Evolutionary conservation across 2,888 invertebrate species (phyloP).

Genomic region (Lasioglossum malachurum): DNA sequence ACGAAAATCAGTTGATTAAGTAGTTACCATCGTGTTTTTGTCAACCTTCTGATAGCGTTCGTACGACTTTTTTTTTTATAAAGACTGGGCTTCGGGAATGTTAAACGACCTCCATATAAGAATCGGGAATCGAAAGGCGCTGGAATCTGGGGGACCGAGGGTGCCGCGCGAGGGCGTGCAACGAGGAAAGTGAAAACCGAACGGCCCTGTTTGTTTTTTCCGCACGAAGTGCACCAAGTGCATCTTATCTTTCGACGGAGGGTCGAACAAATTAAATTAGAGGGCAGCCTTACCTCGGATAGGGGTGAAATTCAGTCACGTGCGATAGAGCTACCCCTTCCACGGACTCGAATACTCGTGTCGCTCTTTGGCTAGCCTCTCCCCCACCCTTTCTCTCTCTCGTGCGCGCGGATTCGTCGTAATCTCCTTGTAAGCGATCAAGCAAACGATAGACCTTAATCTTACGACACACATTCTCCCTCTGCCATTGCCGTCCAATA

Average conservation of each 20-base stretch:
- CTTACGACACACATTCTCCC: conserved; percentile 4
- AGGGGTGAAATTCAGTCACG: conserved; percentile 64
- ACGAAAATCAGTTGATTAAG: too few species aligned
- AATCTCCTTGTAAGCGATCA: conserved; percentile 47
- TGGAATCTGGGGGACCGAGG: not conserved
- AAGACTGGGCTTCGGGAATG: too few species aligned
- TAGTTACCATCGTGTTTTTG: too few species aligned
- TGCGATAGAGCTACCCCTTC: conserved; percentile 32
- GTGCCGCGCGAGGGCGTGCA: not conserved
- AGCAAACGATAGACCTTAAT: conserved; percentile 39
- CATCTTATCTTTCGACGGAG: conserved; percentile 69
- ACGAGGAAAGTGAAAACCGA: conserved; percentile 40
- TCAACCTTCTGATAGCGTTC: too few species aligned
- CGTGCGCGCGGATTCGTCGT: conserved; percentile 28
- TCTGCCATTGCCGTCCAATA: not conserved
- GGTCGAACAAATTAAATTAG: conserved; percentile 71
- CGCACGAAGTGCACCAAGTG: conserved; percentile 68
- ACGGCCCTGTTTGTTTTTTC: conserved; percentile 63
- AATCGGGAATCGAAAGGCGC: too few species aligned
- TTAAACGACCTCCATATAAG: not conserved
- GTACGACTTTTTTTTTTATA: too few species aligned
- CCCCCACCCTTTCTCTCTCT: not conserved
- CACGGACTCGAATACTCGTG: conserved; percentile 43
- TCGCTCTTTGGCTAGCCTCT: conserved; percentile 31
- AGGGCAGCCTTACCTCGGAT: conserved; percentile 59